These are phyloP conservation scores for Callosobruchus maculatus DNA, from an alignment of 2,888 invertebrate species.

Conservation along the genomic window DNA sequence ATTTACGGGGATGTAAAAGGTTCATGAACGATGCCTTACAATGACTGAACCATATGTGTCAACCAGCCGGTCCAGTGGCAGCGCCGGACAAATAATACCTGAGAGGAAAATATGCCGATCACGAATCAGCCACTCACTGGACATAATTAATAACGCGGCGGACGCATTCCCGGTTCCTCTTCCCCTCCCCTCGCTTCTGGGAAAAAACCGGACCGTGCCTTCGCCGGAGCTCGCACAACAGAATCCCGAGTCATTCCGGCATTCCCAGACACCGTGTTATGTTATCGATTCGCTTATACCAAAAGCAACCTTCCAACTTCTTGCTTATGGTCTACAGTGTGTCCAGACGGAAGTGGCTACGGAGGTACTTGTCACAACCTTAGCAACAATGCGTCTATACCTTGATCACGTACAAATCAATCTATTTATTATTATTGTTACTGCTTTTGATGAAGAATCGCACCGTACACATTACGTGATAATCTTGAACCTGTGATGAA, in stretches of 20 bases:
- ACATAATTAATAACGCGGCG: not conserved
- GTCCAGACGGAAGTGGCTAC: not conserved
- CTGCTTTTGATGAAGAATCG: no score
- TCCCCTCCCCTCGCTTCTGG: not conserved
- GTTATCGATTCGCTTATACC: constrained; percentile 27
- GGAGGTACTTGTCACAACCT: no score
- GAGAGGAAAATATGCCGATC: not conserved
- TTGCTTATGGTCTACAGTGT: not conserved
- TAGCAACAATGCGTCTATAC: no score
- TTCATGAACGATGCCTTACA: not conserved
- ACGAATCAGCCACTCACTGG: not conserved
- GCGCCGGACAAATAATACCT: not conserved
- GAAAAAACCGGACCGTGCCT: not conserved
- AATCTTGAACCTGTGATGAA: no score
- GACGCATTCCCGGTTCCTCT: not conserved
- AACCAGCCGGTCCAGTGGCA: not conserved
- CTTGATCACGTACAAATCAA: no score
- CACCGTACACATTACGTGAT: no score
- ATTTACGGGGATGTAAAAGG: no score
- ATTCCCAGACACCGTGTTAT: constrained; percentile 28
- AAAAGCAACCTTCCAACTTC: constrained; percentile 20
- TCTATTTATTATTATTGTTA: no score
- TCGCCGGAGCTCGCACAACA: constrained; percentile 4
- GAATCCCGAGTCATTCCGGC: constrained; percentile 20
- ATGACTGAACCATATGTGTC: not conserved